These are phyloP conservation scores for Zapus hudsonius DNA, from an alignment of 2,113 vertebrate genomes.

Conservation along the genomic window DNA sequence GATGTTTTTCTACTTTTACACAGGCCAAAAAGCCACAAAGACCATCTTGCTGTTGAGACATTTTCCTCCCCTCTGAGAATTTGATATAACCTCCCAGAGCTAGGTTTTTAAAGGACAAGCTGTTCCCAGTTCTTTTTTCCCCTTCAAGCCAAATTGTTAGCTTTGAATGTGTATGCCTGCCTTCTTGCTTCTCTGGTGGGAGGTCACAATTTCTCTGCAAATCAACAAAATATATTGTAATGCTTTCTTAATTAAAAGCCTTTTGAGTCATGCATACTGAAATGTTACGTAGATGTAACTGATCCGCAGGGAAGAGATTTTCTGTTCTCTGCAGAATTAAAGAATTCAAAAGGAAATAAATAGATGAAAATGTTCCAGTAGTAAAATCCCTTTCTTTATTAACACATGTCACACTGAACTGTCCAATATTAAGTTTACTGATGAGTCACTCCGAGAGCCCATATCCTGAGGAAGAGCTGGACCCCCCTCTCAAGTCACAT, in stretches of 20 bases:
- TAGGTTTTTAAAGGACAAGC: conserved; percentile 33
- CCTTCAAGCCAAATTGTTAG: not conserved
- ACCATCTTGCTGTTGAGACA: not conserved
- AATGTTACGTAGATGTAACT: conserved; percentile 26
- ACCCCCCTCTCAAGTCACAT: not conserved
- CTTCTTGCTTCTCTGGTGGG: not conserved
- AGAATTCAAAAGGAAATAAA: conserved; percentile 57
- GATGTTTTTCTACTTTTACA: conserved; percentile 4
- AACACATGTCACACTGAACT: not conserved
- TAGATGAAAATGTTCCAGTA: conserved; percentile 25
- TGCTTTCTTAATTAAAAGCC: conserved; percentile 44
- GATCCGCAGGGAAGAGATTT: conserved; percentile 7
- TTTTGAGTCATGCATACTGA: conserved; percentile 25
- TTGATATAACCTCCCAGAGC: not conserved
- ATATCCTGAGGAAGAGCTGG: not conserved
- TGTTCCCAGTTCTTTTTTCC: conserved; percentile 14
- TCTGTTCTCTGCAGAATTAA: conserved; percentile 24
- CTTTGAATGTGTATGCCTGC: not conserved
- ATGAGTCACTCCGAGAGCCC: not conserved
- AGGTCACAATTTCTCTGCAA: conserved; percentile 11
- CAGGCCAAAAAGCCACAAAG: conserved; percentile 11
- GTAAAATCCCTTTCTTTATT: not conserved
- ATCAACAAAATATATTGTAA: conserved; percentile 38
- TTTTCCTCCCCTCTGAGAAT: not conserved
- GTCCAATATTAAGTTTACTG: not conserved